These are phyloP conservation scores for Achlya flavicornis DNA, from an alignment of 2,888 invertebrate species.

Conservation along the genomic window DNA sequence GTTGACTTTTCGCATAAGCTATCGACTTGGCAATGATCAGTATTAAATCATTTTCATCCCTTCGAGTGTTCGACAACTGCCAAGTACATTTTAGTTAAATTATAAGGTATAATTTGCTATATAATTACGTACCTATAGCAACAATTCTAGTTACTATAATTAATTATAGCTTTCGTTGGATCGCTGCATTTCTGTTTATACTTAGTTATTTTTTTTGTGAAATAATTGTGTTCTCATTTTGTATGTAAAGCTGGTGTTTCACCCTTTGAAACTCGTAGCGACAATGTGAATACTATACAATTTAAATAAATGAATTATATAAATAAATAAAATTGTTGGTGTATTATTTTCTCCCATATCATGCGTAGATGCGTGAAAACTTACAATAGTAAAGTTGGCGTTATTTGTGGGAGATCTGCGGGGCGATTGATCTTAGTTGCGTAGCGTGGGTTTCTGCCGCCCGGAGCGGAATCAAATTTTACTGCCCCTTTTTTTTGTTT, in stretches of 20 bases:
- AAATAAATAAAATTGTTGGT: slow-evolving; percentile 55
- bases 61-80: slow-evolving; percentile 46
- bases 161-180: slow-evolving; percentile 68
- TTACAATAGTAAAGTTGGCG: no score
- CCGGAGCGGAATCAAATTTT: no score
- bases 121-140: slow-evolving; percentile 42
- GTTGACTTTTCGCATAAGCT: slow-evolving; percentile 37
- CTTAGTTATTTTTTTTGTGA: slow-evolving; percentile 73
- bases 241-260: slow-evolving; percentile 79
- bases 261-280: slow-evolving; percentile 73
- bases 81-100: slow-evolving; percentile 52
- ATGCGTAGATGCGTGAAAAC: no score
- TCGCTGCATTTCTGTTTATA: slow-evolving; percentile 79
- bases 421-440: no score
- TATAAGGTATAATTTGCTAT: slow-evolving; percentile 33
- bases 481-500: no score
- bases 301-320: slow-evolving; percentile 84
- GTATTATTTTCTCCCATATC: slow-evolving; percentile 26
- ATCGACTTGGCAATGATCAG: slow-evolving; percentile 73
- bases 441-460: no score
- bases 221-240: slow-evolving; percentile 80
- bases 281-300: slow-evolving; percentile 82
- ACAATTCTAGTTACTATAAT: slow-evolving; percentile 53
- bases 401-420: no score
- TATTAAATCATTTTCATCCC: slow-evolving; percentile 61